Evolutionary conservation across 2,113 vertebrate genomes (phyloP), one percentile per base, ranked within the genome.

Genomic region (Conger conger): DNA sequence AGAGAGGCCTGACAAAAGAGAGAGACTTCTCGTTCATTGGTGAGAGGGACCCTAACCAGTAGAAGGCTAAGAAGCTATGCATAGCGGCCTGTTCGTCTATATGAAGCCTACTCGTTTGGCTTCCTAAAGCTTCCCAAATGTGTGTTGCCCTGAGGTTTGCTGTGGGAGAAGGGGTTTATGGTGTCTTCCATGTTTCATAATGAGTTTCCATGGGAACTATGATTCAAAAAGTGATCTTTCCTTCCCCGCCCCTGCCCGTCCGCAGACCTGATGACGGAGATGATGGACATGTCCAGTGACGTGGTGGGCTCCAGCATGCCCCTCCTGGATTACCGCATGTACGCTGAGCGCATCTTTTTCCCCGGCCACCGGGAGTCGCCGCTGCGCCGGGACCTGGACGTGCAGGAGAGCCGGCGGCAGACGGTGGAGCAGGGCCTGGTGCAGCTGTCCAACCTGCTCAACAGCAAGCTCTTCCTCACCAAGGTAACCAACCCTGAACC

Each of bases 261-360:
- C 68, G 80, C 93, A 99, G 98, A 99, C 91, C 92, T 99, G 83
- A 99, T 99, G 98, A 99, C 98, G 0, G 98, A 99, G 92, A 99
- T 99, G 97, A 99, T 98, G 87, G 98, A 99, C 88, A 96, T 98
- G 91, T 98, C 98, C 87, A 99, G 98, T 89, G 98, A 99, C 89
- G 92, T 99, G 68, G 97, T 97, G 87, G 97, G 98, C 33, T 99
- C 97, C 0, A 97, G 98, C 57, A 99, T 99, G 80, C 98, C 98
- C 45, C 98, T 99, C 94, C 93, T 99, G 84, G 98, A 99, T 89
- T 99, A 99, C 89, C 94, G 96, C 86, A 95, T 95, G 17, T 99
- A 99, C 0, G 97, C 97, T 0, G 98, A 99, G 90, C 96, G 97
- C 37, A 97, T 99, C 91, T 99, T 99, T 93, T 99, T 99, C 89